Evolutionary conservation across 2,888 invertebrate species (phyloP).

Genomic region (Drosophila nigricruria): DNA sequence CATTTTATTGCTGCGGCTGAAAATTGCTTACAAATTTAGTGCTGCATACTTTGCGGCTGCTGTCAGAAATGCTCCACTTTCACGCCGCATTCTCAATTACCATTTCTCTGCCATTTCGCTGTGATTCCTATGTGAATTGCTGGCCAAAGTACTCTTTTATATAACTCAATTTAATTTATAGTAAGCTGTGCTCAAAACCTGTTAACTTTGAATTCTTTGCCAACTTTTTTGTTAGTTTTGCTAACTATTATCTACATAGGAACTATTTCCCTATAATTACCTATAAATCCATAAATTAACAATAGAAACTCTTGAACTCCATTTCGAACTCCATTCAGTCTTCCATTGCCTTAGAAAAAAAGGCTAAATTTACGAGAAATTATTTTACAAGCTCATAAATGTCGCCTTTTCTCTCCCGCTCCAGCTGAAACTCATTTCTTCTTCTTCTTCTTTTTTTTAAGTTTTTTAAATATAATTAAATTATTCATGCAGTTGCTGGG

Average conservation of each 20-base stretch:
- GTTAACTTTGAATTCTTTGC: neutral
- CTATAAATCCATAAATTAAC: neutral
- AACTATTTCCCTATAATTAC: too few species aligned
- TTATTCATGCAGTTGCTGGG: constrained; percentile 44
- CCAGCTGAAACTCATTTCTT: neutral
- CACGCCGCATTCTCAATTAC: constrained; percentile 1
- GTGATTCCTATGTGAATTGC: neutral
- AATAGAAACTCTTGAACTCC: neutral
- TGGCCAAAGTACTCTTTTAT: too few species aligned
- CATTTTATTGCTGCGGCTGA: constrained; percentile 74
- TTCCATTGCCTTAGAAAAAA: neutral
- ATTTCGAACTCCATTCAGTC: neutral
- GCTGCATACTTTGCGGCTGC: constrained; percentile 57
- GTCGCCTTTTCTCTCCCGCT: neutral
- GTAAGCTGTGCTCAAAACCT: neutral
- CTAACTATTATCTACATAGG: too few species aligned
- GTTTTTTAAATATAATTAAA: constrained; percentile 45
- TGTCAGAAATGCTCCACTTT: constrained; percentile 4
- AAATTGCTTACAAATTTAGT: constrained; percentile 77
- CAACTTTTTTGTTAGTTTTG: neutral
- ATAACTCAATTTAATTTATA: neutral
- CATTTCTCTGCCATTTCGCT: neutral
- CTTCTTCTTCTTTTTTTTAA: neutral
- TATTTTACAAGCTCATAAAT: neutral
- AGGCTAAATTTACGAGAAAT: neutral